Evolutionary conservation across 1,140 invertebrate species (phyloP), one percentile per base, ranked within the genome.

Genomic region (Orussus abietinus): DNA sequence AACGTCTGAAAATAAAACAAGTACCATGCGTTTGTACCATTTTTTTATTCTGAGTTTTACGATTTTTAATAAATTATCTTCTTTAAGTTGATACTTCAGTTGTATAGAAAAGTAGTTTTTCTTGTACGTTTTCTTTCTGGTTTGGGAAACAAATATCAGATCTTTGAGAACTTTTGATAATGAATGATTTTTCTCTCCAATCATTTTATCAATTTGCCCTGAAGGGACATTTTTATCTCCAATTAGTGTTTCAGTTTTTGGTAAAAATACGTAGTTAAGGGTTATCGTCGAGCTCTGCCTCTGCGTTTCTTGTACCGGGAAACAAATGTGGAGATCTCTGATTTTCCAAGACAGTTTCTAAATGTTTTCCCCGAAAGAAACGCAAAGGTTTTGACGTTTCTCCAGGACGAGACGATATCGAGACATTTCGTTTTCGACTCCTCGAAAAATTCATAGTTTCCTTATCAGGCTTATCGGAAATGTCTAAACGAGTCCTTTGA

Each of bases 321-420:
- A 39, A 39, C 4, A 45, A 26, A 21, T 45, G 40, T 3, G 43
- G 31, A 30, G 40, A 45, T 10, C 14, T 22, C 31, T 45, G 31
- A 6, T 20, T 45, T 30, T 45, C 43, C 17, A 34, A 20, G 2
- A 45, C 43, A 5, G 43, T 33, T 25, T 45, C 43, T 15, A 45
- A 35, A n/a, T 30, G 20, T 11, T 13, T 33, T n/a, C n/a, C 1
- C 12, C 14, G 28, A 26, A 34, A 10, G 11, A n/a, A 4, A 41
- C 26, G 22, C 39, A 4, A 21, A 11, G 15, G 34, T 39, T 4
- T 11, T 35, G 10, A 47, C 18, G 10, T 11, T 36, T 3, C 2
- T 9, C 25, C 15, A 12, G 21, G 28, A 25, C 19, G 2, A 2
- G 11, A 12, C 9, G 12, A 14, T 15, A 17, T 13, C 9, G n/a